Evolutionary conservation across 1,140 invertebrate genomes (phyloP), one percentile per base, ranked within the genome.

Genomic region (Chelonus insularis): DNA sequence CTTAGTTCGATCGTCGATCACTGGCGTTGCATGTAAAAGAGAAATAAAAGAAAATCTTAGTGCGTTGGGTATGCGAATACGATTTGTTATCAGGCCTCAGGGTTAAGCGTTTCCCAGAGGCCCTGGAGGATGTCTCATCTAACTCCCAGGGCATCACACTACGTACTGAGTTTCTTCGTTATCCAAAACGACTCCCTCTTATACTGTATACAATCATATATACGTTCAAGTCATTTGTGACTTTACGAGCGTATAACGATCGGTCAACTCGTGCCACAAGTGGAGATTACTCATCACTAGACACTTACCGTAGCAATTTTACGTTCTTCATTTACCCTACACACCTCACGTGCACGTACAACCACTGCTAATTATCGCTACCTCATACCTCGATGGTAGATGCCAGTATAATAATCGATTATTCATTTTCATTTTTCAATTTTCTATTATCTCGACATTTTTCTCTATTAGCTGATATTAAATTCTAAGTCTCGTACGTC

Each of bases 81-180:
- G 72, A 79, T 78, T 74, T 72, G 71, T 73, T 74, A 77, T 76
- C 75, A 69, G 71, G 52, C 66, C 52, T 51, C 45, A 64, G 69
- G 70, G 74, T 75, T 76, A 73, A 77, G 68, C 67, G 71, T 72
- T 79, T 67, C 36, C 34, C 67, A 71, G 64, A 66, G 69, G 5
- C 18, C 41, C 1, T 12, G 6, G 62, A 62, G 60, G 41, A 60
- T 63, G 62, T 67, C 63, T 48, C 57, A 25, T 73, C 67, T 65
- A 48, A 39, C 34, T 37, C 25, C n/a, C 9, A 25, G 37, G 16
- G 37, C n/a, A n/a, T n/a, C n/a, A n/a, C n/a, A n/a, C n/a, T n/a
- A n/a, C n/a, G n/a, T n/a, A n/a, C n/a, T n/a, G n/a, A n/a, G n/a
- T n/a, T n/a, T n/a, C 16, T 16, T 62, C 51, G 60, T 62, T 62